Base-by-base conservation (phyloP, 2,113 vertebrate genomes). In the Leptocoma aspasia region DNA sequence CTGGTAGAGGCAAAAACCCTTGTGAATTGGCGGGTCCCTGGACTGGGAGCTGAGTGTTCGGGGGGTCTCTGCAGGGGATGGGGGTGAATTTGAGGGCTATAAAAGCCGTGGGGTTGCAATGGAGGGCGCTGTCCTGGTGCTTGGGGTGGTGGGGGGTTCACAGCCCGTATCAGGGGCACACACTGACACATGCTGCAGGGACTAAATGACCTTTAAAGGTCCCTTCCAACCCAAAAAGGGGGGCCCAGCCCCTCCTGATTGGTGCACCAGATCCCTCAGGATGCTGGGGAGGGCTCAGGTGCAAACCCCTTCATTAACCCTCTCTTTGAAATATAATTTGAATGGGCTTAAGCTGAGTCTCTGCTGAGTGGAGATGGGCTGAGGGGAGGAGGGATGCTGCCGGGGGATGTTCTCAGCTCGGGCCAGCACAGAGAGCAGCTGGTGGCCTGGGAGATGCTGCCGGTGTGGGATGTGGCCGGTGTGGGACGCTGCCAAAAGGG, bases 21-120 rank as follows among this genome's bases (percentile, higher is more conserved):
- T 10, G 18, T 9, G 13, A 3, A 7, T 3, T 33, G 44, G 4
- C 0, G 2, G 41, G 47, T 23, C 5, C 3, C 35, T 23, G 72
- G 23, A 1, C 19, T 23, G 49, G 49, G 65, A 13, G 10, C 53
- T 31, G 84, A 47, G 23, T 21, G n/a, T 1, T 33, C 11, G 7
- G 27, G 49, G 54, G n/a, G 15, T 47, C 31, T 41, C 59, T 54
- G 69, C 57, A 30, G 63, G 81, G 56, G 12, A 4, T 5, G 47
- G 22, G 3, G 18, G 10, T 6, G 28, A 31, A n/a, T 22, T 35
- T 7, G 7, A 12, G 52, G 35, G 50, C 19, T 37, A 0, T 33
- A 41, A 28, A 63, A 61, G 10, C 60, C 31, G 28, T 11, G 30
- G 5, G 10, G 9, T 2, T 71, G 57, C 75, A 44, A 5, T 0